phyloP scores from a whole-genome alignment of 2,113 vertebrate genomes.

The Oxygymnocypris stewartii region DNA sequence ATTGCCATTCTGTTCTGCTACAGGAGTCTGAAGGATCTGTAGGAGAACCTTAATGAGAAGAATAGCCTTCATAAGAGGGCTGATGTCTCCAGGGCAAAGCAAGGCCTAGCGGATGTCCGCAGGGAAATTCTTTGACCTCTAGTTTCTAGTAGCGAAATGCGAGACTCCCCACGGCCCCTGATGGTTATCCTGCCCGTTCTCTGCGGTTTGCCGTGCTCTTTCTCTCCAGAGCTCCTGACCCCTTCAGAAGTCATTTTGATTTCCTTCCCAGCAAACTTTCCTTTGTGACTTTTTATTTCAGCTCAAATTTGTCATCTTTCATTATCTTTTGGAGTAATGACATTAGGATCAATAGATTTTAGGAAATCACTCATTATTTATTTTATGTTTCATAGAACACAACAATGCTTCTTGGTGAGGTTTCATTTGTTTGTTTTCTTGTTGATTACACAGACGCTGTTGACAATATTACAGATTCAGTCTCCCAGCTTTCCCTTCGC shows the following conservation, averaged over 20 bases:
- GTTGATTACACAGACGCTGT: constrained; percentile 29
- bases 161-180: constrained; percentile 56
- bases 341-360: constrained; percentile 57
- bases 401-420: constrained; percentile 3
- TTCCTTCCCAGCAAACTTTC: constrained; percentile 52
- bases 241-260: constrained; percentile 65
- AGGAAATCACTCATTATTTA: constrained; percentile 9
- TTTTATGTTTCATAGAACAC: constrained; percentile 30
- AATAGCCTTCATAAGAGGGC: constrained; percentile 28
- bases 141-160: constrained; percentile 55
- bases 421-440: constrained; percentile 17
- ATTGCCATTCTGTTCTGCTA: constrained; percentile 9
- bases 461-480: constrained; percentile 36
- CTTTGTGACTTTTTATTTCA: constrained; percentile 55
- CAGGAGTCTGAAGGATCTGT: constrained; percentile 11
- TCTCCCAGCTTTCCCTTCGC: constrained; percentile 48
- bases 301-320: constrained; percentile 59
- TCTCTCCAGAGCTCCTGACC: constrained; percentile 57
- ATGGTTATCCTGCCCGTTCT: constrained; percentile 57
- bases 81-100: constrained; percentile 43
- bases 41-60: constrained; percentile 36
- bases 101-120: constrained; percentile 20
- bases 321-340: constrained; percentile 51
- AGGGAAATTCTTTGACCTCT: constrained; percentile 49
- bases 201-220: constrained; percentile 48